Percentiles rank a stretch among this genome's conserved stretches.
phyloP scores from a whole-genome alignment of 2,113 vertebrate genomes.

The Peromyscus maniculatus region DNA sequence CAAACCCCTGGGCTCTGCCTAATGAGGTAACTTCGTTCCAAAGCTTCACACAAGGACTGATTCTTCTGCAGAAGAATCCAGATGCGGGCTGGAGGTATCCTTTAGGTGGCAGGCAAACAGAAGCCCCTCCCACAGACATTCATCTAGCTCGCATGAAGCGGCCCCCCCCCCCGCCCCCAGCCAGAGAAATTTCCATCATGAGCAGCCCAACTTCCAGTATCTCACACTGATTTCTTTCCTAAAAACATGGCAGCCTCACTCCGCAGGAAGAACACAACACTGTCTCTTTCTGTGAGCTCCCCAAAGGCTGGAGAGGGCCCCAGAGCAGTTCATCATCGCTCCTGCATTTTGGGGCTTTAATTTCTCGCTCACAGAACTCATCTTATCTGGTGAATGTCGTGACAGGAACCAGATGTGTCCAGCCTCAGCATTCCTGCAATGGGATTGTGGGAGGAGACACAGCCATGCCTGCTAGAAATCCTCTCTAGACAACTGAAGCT shows the following conservation, averaged over 20 bases:
- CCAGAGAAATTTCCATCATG: constrained; percentile 62
- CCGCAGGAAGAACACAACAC: constrained; percentile 24
- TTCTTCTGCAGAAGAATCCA: neutral
- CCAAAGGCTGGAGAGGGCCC: constrained; percentile 1
- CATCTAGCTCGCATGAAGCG: neutral
- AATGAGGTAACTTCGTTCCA: neutral
- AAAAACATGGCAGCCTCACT: constrained; percentile 73
- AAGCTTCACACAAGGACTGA: neutral
- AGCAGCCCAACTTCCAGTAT: constrained; percentile 38
- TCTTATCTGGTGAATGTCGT: neutral
- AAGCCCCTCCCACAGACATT: neutral
- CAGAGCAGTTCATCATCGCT: constrained; percentile 33
- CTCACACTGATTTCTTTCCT: constrained; percentile 69
- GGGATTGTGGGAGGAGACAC: neutral
- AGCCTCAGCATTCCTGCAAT: neutral
- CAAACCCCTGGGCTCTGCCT: neutral
- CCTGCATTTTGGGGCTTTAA: neutral
- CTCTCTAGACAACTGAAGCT: constrained; percentile 1
- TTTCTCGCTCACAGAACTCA: constrained; percentile 1
- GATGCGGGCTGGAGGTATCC: neutral
- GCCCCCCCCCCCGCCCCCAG: neutral
- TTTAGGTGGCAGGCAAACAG: neutral
- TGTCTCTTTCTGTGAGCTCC: neutral
- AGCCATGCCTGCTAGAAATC: neutral
- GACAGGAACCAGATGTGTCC: constrained; percentile 55